Conservation (phyloP, 1,140 invertebrate genomes). For the Drosophila asahinai region DNA sequence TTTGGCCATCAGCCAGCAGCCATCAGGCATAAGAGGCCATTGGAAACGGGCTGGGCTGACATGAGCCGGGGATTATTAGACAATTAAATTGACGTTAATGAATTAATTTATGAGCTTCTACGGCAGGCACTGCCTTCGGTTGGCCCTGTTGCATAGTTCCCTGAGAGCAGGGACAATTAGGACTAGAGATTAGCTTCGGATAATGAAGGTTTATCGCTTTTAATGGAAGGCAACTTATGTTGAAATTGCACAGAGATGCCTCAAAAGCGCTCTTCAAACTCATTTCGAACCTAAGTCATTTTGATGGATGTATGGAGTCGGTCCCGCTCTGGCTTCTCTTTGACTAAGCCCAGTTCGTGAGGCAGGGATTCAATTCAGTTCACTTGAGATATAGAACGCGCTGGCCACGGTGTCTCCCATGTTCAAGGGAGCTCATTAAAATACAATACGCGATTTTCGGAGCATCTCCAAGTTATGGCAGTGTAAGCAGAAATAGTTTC, state of each 20-base stretch:
- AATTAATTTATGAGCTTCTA: slow-evolving; percentile 79
- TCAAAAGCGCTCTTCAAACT: not conserved
- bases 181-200: slow-evolving; percentile 31
- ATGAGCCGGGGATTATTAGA: slow-evolving; percentile 63
- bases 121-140: slow-evolving; percentile 16
- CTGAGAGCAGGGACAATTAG: slow-evolving; percentile 45
- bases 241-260: slow-evolving; percentile 1
- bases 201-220: slow-evolving; percentile 41
- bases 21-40: slow-evolving; percentile 17
- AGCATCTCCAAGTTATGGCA: slow-evolving; percentile 1
- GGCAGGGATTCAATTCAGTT: slow-evolving; percentile 3
- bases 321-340: not conserved
- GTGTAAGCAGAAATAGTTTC: slow-evolving; percentile 54
- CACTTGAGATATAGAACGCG: slow-evolving; percentile 28
- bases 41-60: slow-evolving; percentile 23
- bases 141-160: slow-evolving; percentile 57
- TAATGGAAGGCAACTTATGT: slow-evolving; percentile 13
- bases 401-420: slow-evolving; percentile 2
- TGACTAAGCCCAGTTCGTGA: not conserved
- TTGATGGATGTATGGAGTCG: slow-evolving; percentile 5
- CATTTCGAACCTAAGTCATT: not conserved
- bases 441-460: slow-evolving; percentile 29
- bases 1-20: slow-evolving; percentile 48
- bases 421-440: slow-evolving; percentile 60
- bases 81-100: slow-evolving; percentile 81